Percentiles rank a stretch among this genome's conserved stretches.
Conservation (phyloP, 1,140 invertebrate species). For the Phocides pigmalion region DNA sequence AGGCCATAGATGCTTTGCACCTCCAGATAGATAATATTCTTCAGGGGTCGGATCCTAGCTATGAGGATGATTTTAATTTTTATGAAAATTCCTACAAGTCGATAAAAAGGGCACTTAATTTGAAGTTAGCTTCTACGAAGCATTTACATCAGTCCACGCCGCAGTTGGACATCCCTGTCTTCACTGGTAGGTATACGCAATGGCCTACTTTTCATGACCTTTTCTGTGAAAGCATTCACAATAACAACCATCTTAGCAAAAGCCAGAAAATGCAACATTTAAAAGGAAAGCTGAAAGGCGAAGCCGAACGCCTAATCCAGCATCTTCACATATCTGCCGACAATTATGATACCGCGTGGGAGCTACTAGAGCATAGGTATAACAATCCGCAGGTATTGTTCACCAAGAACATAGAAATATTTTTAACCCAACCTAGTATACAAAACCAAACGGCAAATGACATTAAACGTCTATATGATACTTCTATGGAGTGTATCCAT, state of each 20-base stretch:
- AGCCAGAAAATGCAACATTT: slow-evolving; percentile 38
- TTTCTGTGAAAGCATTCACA: slow-evolving; percentile 28
- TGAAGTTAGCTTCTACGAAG: slow-evolving; percentile 19
- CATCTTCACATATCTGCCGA: slow-evolving; percentile 28
- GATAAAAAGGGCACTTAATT: slow-evolving; percentile 23
- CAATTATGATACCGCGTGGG: slow-evolving; percentile 38
- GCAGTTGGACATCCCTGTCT: slow-evolving; percentile 30
- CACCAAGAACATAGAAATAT: slow-evolving; percentile 34
- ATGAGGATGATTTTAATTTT: slow-evolving; percentile 28
- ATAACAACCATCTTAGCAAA: slow-evolving; percentile 20
- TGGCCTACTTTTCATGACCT: slow-evolving; percentile 30
- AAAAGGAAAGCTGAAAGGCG: slow-evolving; percentile 34
- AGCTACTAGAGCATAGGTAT: slow-evolving; percentile 36
- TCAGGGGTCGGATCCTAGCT: slow-evolving; percentile 13
- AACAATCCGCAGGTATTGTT: slow-evolving; percentile 37
- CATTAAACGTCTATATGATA: slow-evolving; percentile 36
- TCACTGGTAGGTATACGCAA: slow-evolving; percentile 29
- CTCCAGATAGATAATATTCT: slow-evolving; percentile 33
- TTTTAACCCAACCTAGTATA: slow-evolving; percentile 29
- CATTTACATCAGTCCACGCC: slow-evolving; percentile 28
- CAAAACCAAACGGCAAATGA: slow-evolving; percentile 31
- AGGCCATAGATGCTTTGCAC: slow-evolving; percentile 22
- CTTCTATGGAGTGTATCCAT: slow-evolving; percentile 31
- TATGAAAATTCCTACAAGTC: slow-evolving; percentile 27
- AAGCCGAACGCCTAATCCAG: slow-evolving; percentile 38